Evolutionary conservation across 2,113 vertebrate species (phyloP).

Genomic region (Cinclus cinclus): DNA sequence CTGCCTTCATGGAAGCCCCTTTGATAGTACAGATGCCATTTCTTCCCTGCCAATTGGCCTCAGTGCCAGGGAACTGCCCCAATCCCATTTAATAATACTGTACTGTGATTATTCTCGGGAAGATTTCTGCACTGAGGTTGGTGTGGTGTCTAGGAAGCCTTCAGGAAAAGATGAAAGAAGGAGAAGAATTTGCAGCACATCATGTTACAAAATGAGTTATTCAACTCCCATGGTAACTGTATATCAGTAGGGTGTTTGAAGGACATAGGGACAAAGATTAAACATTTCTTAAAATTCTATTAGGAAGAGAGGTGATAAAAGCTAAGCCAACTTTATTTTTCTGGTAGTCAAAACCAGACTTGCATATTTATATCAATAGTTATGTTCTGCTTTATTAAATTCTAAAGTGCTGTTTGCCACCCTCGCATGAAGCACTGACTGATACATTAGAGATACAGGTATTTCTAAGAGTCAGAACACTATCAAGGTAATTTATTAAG

Average conservation of each 20-base stretch:
- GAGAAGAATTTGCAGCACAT: not conserved
- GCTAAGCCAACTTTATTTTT: not conserved
- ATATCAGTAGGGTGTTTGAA: not conserved
- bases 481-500: not conserved
- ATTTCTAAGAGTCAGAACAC: not conserved
- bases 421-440: not conserved
- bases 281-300: not conserved
- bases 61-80: not conserved
- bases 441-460: not conserved
- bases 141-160: not conserved
- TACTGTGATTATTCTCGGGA: not conserved
- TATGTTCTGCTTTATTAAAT: not conserved
- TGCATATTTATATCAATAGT: not conserved
- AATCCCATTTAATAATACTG: not conserved
- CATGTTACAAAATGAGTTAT: not conserved
- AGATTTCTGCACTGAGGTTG: not conserved
- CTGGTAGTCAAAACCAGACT: not conserved
- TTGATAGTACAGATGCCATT: not conserved
- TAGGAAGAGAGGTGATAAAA: not conserved
- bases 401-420: not conserved
- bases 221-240: not conserved
- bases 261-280: not conserved
- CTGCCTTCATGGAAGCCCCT: not conserved
- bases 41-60: rapidly evolving
- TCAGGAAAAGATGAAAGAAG: not conserved